Conservation (phyloP, 2,113 vertebrate species). For the Dipodomys merriami region DNA sequence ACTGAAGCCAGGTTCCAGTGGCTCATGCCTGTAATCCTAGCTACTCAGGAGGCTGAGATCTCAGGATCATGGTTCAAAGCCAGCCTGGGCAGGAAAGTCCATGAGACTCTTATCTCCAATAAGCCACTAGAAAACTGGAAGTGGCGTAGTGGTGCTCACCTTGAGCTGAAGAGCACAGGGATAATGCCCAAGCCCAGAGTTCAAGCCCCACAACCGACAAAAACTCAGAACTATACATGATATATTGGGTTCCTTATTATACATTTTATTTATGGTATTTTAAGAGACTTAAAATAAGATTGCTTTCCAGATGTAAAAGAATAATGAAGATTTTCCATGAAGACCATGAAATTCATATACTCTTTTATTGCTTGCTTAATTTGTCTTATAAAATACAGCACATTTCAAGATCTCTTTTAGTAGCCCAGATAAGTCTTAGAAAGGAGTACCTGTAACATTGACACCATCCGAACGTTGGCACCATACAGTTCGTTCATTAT, state of each 20-base stretch:
- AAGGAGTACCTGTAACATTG: conserved; percentile 94
- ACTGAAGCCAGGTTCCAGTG: neutral
- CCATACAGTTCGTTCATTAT: conserved; percentile 95
- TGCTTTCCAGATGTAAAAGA: neutral
- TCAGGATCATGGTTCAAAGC: no score
- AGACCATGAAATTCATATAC: neutral
- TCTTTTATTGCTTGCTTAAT: neutral
- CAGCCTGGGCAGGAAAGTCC: no score
- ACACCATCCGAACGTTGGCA: conserved; percentile 97
- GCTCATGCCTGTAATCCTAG: no score
- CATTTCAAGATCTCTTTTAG: neutral
- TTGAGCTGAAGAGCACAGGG: no score
- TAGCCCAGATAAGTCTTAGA: neutral
- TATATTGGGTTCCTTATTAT: neutral
- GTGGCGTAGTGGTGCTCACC: no score
- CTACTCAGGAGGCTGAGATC: no score
- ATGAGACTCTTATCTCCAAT: no score
- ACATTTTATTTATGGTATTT: neutral
- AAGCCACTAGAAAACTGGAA: no score
- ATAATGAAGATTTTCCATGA: neutral
- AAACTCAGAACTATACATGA: neutral
- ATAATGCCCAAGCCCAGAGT: no score
- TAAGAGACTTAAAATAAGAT: neutral
- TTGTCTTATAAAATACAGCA: conserved; percentile 20
- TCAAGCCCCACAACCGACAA: no score